Percentiles rank a stretch among this genome's conserved stretches.
Evolutionary conservation across 2,113 vertebrate species (phyloP).

Genomic region (Promerops cafer): DNA sequence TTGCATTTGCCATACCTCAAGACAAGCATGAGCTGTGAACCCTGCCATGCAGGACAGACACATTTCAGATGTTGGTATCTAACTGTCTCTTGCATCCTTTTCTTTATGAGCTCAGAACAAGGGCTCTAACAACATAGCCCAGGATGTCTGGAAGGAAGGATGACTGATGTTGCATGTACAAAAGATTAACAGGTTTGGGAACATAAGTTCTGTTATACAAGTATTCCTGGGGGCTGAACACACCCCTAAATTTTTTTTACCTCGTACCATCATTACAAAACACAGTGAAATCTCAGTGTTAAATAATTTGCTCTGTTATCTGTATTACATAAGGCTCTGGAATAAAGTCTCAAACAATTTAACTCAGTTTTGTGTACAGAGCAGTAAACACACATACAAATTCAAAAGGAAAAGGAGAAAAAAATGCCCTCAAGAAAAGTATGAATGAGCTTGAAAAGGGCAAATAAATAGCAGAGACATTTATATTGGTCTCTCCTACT

Average conservation of each 20-base stretch:
- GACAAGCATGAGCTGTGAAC: background rate
- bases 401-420: slow-evolving; percentile 55
- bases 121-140: background rate
- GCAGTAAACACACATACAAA: slow-evolving; percentile 52
- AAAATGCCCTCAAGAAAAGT: slow-evolving; percentile 65
- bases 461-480: slow-evolving; percentile 72
- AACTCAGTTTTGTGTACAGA: slow-evolving; percentile 23
- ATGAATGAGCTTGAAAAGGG: slow-evolving; percentile 74
- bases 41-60: background rate
- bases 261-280: background rate
- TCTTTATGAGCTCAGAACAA: background rate
- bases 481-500: slow-evolving; percentile 71
- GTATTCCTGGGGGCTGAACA: background rate
- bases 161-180: background rate
- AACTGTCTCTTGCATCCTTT: background rate
- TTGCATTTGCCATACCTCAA: background rate
- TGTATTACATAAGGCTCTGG: slow-evolving; percentile 6
- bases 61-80: background rate
- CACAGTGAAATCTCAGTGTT: background rate
- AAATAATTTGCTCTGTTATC: slow-evolving; percentile 23
- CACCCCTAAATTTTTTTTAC: background rate
- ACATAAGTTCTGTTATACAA: background rate
- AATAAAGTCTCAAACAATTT: slow-evolving; percentile 34
- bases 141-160: background rate
- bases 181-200: background rate